phyloP scores from a whole-genome alignment of 1,140 invertebrate species.

The Gonatopus flavifemur region DNA sequence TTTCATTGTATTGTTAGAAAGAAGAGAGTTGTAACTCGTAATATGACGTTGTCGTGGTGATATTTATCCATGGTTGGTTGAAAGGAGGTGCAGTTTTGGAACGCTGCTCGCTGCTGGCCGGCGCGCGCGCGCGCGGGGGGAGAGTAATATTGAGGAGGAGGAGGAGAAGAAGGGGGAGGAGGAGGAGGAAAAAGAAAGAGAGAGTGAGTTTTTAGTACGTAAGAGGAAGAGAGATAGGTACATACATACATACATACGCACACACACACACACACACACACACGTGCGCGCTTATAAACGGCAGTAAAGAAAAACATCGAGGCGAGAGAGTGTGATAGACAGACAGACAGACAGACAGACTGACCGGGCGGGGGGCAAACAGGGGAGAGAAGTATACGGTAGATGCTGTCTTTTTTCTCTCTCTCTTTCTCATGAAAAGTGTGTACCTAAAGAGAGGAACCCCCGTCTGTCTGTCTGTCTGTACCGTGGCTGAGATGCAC shows the following conservation, averaged over 20 bases:
- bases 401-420: no score
- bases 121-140: slow-evolving; percentile 23
- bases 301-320: slow-evolving; percentile 22
- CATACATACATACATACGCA: no score
- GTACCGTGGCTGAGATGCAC: slow-evolving; percentile 35
- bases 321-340: slow-evolving; percentile 17
- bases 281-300: slow-evolving; percentile 19
- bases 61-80: slow-evolving; percentile 24
- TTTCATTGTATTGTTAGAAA: no score
- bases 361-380: slow-evolving; percentile 20
- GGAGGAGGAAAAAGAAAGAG: no score
- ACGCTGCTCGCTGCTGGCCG: slow-evolving; percentile 22
- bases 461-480: slow-evolving; percentile 23
- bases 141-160: slow-evolving; percentile 23
- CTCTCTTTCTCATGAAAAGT: slow-evolving; percentile 25
- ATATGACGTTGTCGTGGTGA: slow-evolving; percentile 27
- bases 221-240: no score
- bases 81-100: slow-evolving; percentile 28
- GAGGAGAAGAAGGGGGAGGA: no score
- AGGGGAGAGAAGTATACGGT: no score
- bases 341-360: slow-evolving; percentile 11
- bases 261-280: no score
- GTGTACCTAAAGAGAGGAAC: slow-evolving; percentile 30
- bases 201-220: no score
- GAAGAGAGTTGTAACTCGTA: not conserved